Percentiles rank a stretch among this genome's conserved stretches.
Evolutionary conservation across 1,140 invertebrate genomes (phyloP).

Genomic region (Elymnias hypermnestra): DNA sequence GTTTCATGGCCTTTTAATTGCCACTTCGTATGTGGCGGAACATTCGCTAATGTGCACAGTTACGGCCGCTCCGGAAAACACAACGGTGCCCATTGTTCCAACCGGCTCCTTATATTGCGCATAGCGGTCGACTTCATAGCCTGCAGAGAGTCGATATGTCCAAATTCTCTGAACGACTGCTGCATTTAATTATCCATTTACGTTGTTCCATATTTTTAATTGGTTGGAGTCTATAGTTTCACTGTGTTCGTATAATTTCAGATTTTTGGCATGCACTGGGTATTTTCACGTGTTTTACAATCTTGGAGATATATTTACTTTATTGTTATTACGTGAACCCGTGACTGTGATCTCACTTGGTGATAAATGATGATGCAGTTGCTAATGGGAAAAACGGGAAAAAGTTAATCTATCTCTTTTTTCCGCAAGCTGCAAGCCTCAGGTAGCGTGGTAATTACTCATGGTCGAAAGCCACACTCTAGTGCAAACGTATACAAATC

Average conservation of each 20-base stretch:
- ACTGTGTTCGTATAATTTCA: not conserved
- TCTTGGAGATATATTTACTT: too few species aligned
- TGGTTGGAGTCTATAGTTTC: not conserved
- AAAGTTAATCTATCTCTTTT: too few species aligned
- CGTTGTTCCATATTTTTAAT: constrained; percentile 41
- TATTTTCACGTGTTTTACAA: too few species aligned
- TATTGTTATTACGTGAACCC: too few species aligned
- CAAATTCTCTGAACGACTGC: constrained; percentile 61
- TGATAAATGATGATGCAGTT: too few species aligned
- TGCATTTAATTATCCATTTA: constrained; percentile 51
- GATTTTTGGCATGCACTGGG: too few species aligned
- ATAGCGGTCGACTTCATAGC: constrained; percentile 59
- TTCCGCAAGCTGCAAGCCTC: too few species aligned
- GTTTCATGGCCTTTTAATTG: constrained; percentile 63
- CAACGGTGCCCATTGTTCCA: constrained; percentile 54
- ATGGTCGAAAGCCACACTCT: too few species aligned
- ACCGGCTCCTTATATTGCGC: constrained; percentile 55
- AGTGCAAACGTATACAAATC: too few species aligned
- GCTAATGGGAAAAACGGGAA: too few species aligned
- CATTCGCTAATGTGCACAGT: constrained; percentile 56
- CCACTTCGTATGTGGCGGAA: constrained; percentile 48
- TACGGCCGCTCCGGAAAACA: constrained; percentile 48
- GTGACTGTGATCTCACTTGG: too few species aligned
- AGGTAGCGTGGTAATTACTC: too few species aligned
- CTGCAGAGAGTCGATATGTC: constrained; percentile 34